Base-by-base conservation (phyloP, 2,888 invertebrate genomes). In the Onchidella celtica region DNA sequence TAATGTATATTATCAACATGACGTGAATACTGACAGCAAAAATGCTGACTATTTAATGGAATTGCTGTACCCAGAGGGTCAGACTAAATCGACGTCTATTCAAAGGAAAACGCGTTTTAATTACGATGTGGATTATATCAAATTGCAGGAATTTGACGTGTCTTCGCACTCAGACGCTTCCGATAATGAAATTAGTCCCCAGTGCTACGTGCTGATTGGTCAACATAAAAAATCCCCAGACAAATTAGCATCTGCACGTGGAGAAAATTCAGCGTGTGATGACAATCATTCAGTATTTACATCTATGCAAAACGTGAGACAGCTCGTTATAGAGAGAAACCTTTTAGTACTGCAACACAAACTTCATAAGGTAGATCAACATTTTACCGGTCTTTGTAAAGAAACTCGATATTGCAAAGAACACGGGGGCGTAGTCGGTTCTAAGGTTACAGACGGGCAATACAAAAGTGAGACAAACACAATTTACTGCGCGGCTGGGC, bases 41-140 rank as follows among this genome's bases (percentile, higher is more conserved):
- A 57, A 59, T 6, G 78, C 78, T 27, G 78, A 68, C 4, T 78
- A 78, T 17, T 63, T 78, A 1, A n/a, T 78, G 9, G 61, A 68
- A 14, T 59, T 78, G 34, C 69, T 78, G 40, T 38, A 21, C 36
- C 68, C 47, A 2, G 38, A 59, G 2, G 17, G 59, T 3, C 38
- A 24, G 4, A n/a, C 9, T 4, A 47, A 29, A 1, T n/a, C 27
- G 11, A 34, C 55, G 6, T 34, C 55, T 36, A 27, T n/a, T 17
- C 32, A 55, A 47, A 21, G 57, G 17, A 36, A 69, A 34, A 27
- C 59, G 6, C 34, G n/a, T 9, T 78, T 78, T 38, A 61, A 57
- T 27, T 69, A 69, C 57, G 69, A 69, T 24, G 14, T 69, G 1
- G 78, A 78, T 17, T 59, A 78, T 69, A 27, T 38, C 34, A 40